Percentiles rank a stretch among this genome's conserved stretches.
Conservation (phyloP, 2,888 invertebrate species). For the Dicyrtoma fusca region DNA sequence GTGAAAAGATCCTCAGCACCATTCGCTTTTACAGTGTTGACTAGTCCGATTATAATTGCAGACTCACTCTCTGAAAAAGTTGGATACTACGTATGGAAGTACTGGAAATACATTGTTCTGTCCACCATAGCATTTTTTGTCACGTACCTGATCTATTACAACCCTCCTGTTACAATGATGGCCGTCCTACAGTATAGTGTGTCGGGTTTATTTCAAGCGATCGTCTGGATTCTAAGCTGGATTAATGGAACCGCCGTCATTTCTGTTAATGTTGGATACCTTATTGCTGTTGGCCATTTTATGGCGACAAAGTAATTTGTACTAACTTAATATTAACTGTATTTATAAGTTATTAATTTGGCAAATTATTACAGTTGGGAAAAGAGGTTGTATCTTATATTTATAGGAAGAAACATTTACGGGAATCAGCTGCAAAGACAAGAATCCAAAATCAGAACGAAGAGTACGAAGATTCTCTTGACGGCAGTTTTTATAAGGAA, state of each 20-base stretch:
- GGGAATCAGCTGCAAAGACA: not conserved
- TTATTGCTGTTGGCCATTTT: conserved; percentile 38
- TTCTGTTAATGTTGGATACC: conserved; percentile 46
- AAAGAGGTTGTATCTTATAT: no score
- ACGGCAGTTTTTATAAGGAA: not conserved
- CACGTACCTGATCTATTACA: conserved; percentile 70
- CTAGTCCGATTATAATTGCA: conserved; percentile 75
- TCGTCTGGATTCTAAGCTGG: conserved; percentile 46
- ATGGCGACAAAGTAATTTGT: conserved; percentile 24
- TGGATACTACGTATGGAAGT: conserved; percentile 71
- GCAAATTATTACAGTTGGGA: not conserved
- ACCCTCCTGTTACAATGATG: conserved; percentile 70
- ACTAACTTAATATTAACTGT: not conserved
- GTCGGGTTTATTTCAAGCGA: conserved; percentile 11
- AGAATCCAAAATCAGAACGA: not conserved
- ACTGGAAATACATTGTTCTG: conserved; percentile 67
- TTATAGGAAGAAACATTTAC: conserved; percentile 17
- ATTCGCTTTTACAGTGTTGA: conserved; percentile 56
- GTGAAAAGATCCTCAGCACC: conserved; percentile 46
- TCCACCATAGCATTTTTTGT: conserved; percentile 62
- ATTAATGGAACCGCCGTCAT: conserved; percentile 46
- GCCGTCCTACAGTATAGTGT: conserved; percentile 65
- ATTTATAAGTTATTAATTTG: not conserved
- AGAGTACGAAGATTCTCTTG: not conserved
- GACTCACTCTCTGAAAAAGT: conserved; percentile 76